Percentiles rank a stretch among this genome's conserved stretches.
Evolutionary conservation across 2,888 invertebrate species (phyloP).

Genomic region (Molanna angustata): DNA sequence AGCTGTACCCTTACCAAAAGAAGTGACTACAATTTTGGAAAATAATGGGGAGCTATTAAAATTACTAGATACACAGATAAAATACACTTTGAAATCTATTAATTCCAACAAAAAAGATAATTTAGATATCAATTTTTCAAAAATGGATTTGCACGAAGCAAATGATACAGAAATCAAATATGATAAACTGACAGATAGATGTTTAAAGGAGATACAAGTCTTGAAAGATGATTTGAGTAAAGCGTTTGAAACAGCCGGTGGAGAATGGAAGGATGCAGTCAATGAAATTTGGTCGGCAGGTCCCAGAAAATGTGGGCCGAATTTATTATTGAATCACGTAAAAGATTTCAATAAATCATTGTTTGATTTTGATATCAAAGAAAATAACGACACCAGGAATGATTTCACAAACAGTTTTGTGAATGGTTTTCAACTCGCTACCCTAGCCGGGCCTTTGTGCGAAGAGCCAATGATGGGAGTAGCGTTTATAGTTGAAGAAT

Average conservation of each 20-base stretch:
- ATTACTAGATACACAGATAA: constrained; percentile 38
- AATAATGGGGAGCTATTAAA: constrained; percentile 69
- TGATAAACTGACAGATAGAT: constrained; percentile 43
- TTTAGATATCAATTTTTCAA: constrained; percentile 1
- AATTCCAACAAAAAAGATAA: constrained; percentile 1
- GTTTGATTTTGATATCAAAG: constrained; percentile 44
- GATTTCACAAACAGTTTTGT: constrained; percentile 76
- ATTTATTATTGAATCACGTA: constrained; percentile 82
- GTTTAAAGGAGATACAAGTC: constrained; percentile 47
- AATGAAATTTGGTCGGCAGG: constrained; percentile 89
- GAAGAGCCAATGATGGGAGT: constrained; percentile 97
- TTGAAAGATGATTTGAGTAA: constrained; percentile 58
- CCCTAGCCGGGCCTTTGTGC: constrained; percentile 89
- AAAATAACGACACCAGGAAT: constrained; percentile 54
- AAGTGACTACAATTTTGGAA: constrained; percentile 69
- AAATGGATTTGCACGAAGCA: neutral
- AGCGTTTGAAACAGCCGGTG: constrained; percentile 59
- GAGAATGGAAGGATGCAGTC: constrained; percentile 53
- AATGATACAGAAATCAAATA: constrained; percentile 34
- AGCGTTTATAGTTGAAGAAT: constrained; percentile 84
- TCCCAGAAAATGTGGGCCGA: constrained; percentile 84
- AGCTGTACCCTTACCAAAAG: constrained; percentile 73
- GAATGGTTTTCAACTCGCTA: constrained; percentile 84
- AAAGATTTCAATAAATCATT: constrained; percentile 57
- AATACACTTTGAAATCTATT: constrained; percentile 22